Base-by-base conservation (phyloP, 2,113 vertebrate species). In the Hypanus sabinus region DNA sequence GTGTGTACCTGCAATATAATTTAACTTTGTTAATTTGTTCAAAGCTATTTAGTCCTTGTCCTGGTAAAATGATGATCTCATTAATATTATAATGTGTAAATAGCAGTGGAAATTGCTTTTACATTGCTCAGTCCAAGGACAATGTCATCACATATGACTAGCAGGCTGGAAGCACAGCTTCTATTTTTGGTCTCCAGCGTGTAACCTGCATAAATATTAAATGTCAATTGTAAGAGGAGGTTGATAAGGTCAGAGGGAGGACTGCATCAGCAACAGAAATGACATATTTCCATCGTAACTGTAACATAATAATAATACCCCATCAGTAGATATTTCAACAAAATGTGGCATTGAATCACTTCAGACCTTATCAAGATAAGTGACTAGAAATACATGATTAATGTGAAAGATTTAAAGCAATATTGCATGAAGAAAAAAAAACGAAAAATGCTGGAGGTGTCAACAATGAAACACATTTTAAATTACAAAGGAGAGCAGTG, bases 131-230 rank as follows among this genome's bases (percentile, higher is more conserved):
- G 30, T 90, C 60, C 16, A 65, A 68, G 62, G 5, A 65, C 85
- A 90, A 90, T 90, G 85, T 65, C 62, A 90, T 65, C 18, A 88
- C 57, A 62, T 83, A 80, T 60, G 57, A 62, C 60, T 5, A 65
- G n/a, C 85, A 65, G 60, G 14, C n/a, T 22, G 85, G 60, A 90
- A 87, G 20, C n/a, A 3, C 60, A 30, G n/a, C 62, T 12, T 62
- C 85, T 90, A 90, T 90, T 90, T 90, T 90, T 90, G n/a, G 60
- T 30, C 65, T 62, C 60, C n/a, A n/a, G 57, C 14, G 30, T 65
- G 85, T 33, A 65, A 68, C 60, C 85, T 90, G 85, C 60, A 90
- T 90, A 65, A 65, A 68, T 90, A 90, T 65, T 90, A 62, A 90
- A 68, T 65, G 85, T 65, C 7, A n/a, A 90, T 65, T 65, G 60